Evolutionary conservation across 2,113 vertebrate species (phyloP).

Genomic region (Saccopteryx leptura): DNA sequence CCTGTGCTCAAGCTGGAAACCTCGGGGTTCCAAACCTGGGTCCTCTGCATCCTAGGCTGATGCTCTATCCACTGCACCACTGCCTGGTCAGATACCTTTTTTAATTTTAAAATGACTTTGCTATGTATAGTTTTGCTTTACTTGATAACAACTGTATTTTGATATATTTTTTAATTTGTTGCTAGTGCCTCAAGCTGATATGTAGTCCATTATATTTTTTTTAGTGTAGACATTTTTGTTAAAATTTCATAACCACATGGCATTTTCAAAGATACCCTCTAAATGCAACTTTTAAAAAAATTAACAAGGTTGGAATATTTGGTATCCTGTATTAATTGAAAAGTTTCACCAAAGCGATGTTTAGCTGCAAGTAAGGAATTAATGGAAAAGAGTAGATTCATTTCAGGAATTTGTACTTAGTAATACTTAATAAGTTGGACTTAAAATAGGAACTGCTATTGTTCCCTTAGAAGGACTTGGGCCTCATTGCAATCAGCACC

Average conservation of each 20-base stretch:
- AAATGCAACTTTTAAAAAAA: background rate
- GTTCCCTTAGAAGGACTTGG: background rate
- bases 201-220: background rate
- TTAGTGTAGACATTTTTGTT: slow-evolving; percentile 1
- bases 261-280: background rate
- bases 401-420: background rate
- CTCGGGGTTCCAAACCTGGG: no score
- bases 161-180: slow-evolving; percentile 32
- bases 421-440: background rate
- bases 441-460: background rate
- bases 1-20: no score
- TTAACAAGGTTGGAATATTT: background rate
- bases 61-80: no score
- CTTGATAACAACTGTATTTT: background rate
- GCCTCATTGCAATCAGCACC: background rate
- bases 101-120: slow-evolving; percentile 30
- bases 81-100: background rate
- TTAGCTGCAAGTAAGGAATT: background rate
- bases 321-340: background rate
- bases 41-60: no score
- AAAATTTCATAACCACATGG: background rate
- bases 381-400: background rate
- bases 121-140: background rate
- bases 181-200: background rate
- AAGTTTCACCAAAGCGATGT: background rate